These are phyloP conservation scores for Lagopus muta DNA, from an alignment of 2,113 vertebrate species.

Conservation along the genomic window DNA sequence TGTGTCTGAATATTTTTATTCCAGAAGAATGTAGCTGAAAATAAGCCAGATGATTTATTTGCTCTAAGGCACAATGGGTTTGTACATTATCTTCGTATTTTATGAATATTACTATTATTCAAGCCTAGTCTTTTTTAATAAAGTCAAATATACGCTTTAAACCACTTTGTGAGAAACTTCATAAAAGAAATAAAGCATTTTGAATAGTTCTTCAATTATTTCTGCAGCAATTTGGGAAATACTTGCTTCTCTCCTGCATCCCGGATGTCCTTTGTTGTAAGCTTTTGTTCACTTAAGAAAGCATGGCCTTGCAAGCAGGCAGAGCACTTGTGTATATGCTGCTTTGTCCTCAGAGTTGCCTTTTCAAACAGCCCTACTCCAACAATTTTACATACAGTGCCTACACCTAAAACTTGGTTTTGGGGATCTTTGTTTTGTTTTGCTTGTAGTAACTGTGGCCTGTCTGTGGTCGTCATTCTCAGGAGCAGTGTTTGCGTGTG, in stretches of 20 bases:
- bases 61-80: conserved; percentile 4
- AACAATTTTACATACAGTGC: background rate
- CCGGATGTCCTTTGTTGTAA: background rate
- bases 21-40: conserved; percentile 57
- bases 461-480: background rate
- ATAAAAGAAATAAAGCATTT: background rate
- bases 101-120: conserved; percentile 49
- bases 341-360: background rate
- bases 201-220: background rate
- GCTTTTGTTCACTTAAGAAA: accelerated
- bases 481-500: background rate
- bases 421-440: background rate
- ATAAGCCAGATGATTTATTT: conserved; percentile 34
- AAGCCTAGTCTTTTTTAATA: conserved; percentile 16
- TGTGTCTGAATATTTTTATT: conserved; percentile 45
- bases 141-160: background rate
- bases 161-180: background rate
- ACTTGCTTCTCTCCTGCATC: background rate
- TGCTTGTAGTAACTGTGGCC: background rate
- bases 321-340: accelerated
- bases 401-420: accelerated
- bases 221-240: background rate
- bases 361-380: background rate
- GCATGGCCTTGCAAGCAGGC: accelerated
- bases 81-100: conserved; percentile 28